Percentiles rank a stretch among this genome's conserved stretches.
These are phyloP conservation scores for Bradysia coprophila DNA, from an alignment of 1,140 invertebrate species.

Conservation along the genomic window DNA sequence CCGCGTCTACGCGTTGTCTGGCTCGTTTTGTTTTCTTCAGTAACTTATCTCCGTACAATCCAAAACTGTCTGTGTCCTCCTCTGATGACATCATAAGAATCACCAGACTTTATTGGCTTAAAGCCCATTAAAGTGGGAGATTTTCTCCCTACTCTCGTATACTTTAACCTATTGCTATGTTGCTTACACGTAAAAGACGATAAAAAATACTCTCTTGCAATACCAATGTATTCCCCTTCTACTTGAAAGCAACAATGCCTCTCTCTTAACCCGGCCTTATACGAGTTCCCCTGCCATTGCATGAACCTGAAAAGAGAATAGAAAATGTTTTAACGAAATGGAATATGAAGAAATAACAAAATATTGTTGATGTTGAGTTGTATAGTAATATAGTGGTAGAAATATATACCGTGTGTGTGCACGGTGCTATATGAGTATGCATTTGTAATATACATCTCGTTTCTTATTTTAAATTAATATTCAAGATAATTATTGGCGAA, in stretches of 20 bases:
- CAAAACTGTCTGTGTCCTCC: slow-evolving; percentile 77
- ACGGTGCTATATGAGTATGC: not conserved
- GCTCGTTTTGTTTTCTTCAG: slow-evolving; percentile 77
- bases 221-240: not conserved
- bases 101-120: slow-evolving; percentile 41
- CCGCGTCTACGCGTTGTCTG: slow-evolving; percentile 86
- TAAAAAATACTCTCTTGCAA: not conserved
- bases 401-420: not conserved
- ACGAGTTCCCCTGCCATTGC: slow-evolving; percentile 1
- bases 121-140: slow-evolving; percentile 21
- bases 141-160: not conserved
- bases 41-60: slow-evolving; percentile 76
- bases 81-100: slow-evolving; percentile 87
- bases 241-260: slow-evolving; percentile 1
- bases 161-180: not conserved
- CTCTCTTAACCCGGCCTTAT: slow-evolving; percentile 1
- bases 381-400: not conserved
- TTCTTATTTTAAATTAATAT: too few relatives aligned
- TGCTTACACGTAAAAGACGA: slow-evolving; percentile 1
- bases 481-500: too few relatives aligned
- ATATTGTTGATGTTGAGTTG: not conserved
- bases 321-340: not conserved
- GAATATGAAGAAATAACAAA: not conserved
- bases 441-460: not conserved
- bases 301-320: not conserved